Base-by-base conservation (phyloP, 1,140 invertebrate species). In the Helicoverpa zea region DNA sequence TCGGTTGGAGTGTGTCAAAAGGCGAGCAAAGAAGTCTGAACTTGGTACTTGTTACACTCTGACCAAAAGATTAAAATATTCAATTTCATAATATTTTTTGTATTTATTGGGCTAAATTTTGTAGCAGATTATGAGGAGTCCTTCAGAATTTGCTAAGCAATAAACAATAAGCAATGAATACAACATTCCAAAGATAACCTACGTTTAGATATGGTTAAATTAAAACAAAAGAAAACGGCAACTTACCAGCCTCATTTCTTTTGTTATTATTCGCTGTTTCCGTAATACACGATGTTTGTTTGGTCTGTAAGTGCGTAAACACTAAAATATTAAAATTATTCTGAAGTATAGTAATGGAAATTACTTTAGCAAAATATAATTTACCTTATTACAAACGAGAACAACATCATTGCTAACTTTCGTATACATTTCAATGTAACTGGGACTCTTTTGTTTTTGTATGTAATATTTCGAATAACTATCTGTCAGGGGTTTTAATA, bases 351-450 rank as follows among this genome's bases (percentile, higher is more conserved):
- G 43, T 78, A 59, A 54, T 11, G 11, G 68, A 43, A 70, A 63
- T 29, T 63, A 49, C 11, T 59, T n/a, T 35, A n/a, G 1, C 56
- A 30, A 18, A 47, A 4, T 66, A 13, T 18, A 35, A 79, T 58
- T 78, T 74, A 94, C 94, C 87, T 92, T 94, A 7, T 84, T 81
- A 78, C 89, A 92, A 51, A 91, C 92, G n/a, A 95, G 59, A 29
- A 93, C 83, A 63, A 94, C 84, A 76, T 94, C 91, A 51, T 82
- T 83, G 18, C 81, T 84, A 73, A 82, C 83, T 88, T 91, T 93
- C 14, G 91, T 90, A 79, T 91, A 94, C 85, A 94, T 92, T 87
- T 92, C 84, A 2, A 95, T 89, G 82, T 94, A 95, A 83, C 88
- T 94, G 10, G 93, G 92, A 64, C 88, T 83, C 81, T 83, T 79